phyloP scores from a whole-genome alignment of 2,113 vertebrate genomes.

The Silurus meridionalis region DNA sequence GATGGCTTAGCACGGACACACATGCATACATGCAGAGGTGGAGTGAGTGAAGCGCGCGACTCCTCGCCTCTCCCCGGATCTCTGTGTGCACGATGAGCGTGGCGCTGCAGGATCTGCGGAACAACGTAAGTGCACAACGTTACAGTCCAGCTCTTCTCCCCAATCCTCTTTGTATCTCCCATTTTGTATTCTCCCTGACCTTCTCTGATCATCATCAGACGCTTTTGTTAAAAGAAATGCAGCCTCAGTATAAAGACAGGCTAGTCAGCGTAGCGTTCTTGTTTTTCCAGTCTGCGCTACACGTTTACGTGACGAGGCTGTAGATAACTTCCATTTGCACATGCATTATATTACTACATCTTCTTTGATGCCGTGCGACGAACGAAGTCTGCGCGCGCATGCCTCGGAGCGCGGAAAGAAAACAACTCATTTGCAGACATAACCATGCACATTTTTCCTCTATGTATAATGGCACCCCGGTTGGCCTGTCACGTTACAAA shows the following conservation, averaged over 20 bases:
- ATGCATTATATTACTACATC: background rate
- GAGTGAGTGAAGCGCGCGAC: slow-evolving; percentile 24
- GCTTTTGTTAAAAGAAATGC: background rate
- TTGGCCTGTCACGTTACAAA: background rate
- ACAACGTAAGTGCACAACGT: slow-evolving; percentile 57
- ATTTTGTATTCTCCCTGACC: background rate
- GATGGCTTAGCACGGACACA: slow-evolving; percentile 28
- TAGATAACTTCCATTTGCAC: background rate
- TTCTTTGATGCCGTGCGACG: background rate
- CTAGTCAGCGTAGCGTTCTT: background rate
- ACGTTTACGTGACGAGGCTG: slow-evolving; percentile 27
- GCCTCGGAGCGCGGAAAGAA: background rate
- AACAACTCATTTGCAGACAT: background rate
- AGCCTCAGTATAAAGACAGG: background rate
- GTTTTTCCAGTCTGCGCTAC: slow-evolving; percentile 28
- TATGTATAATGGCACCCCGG: background rate
- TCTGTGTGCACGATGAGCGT: slow-evolving; percentile 61
- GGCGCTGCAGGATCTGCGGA: slow-evolving; percentile 64
- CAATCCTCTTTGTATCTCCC: background rate
- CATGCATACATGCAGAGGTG: slow-evolving; percentile 6
- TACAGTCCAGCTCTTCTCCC: background rate
- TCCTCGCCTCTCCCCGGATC: slow-evolving; percentile 27
- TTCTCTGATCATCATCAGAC: background rate
- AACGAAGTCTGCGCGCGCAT: background rate
- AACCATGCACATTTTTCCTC: background rate